phyloP scores from a whole-genome alignment of 2,888 invertebrate species.

The Polyploca ridens region DNA sequence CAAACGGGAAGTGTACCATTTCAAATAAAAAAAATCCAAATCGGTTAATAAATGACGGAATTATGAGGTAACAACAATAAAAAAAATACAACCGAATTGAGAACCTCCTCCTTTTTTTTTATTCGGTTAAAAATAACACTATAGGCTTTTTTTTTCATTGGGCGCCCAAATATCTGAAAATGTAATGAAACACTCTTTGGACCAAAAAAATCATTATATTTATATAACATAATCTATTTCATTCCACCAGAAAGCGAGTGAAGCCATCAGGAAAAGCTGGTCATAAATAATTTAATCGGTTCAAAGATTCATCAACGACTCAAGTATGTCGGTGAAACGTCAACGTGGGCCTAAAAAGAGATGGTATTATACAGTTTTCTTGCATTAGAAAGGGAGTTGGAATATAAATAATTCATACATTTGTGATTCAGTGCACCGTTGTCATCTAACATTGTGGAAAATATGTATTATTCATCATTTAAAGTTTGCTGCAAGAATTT shows the following conservation, averaged over 20 bases:
- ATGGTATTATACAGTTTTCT: slow-evolving; percentile 21
- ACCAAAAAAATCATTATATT: too few relatives aligned
- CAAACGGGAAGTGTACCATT: too few relatives aligned
- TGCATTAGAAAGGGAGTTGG: slow-evolving; percentile 34
- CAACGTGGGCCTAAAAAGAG: slow-evolving; percentile 14
- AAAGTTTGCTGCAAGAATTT: slow-evolving; percentile 3
- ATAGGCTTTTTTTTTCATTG: too few relatives aligned
- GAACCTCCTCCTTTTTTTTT: too few relatives aligned
- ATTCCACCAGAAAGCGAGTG: not conserved
- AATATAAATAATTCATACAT: slow-evolving; percentile 56
- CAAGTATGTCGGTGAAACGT: slow-evolving; percentile 10
- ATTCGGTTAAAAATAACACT: too few relatives aligned
- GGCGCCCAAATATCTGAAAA: too few relatives aligned
- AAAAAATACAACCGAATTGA: too few relatives aligned
- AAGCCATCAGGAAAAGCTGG: not conserved
- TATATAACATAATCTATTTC: too few relatives aligned
- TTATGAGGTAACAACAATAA: too few relatives aligned
- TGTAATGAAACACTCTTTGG: too few relatives aligned
- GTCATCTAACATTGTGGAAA: slow-evolving; percentile 31
- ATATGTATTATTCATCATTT: slow-evolving; percentile 48
- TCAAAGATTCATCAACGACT: not conserved
- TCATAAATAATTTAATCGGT: not conserved
- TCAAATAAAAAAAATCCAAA: too few relatives aligned
- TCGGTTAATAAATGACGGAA: too few relatives aligned
- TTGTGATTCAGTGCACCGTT: slow-evolving; percentile 51